phyloP scores from a whole-genome alignment of 2,797 vertebrate genomes.

The Coregonus sp. region DNA sequence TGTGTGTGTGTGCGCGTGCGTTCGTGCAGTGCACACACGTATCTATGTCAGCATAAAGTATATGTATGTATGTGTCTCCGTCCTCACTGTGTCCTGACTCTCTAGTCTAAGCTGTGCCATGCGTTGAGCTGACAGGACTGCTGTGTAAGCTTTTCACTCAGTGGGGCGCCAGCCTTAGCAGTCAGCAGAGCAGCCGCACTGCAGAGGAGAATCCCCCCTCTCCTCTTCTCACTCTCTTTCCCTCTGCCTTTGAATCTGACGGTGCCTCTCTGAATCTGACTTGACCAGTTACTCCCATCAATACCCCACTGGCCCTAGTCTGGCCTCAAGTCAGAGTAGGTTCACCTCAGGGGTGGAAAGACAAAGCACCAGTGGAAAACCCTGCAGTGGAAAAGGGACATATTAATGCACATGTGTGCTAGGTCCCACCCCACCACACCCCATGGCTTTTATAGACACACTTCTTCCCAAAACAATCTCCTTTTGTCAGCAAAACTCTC shows the following conservation, averaged over 20 bases:
- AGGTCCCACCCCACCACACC: no score
- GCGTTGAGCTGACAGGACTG: constrained; percentile 23
- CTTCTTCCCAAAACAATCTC: background rate
- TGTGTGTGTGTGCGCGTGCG: constrained; percentile 1
- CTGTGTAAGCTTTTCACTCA: constrained; percentile 26
- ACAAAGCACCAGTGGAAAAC: no score
- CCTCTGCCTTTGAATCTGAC: background rate
- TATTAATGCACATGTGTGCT: no score
- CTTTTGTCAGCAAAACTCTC: background rate
- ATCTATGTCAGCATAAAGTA: constrained; percentile 8
- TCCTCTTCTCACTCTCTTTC: background rate
- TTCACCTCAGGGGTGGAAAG: no score
- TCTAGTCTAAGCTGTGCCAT: background rate
- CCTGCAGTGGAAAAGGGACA: no score
- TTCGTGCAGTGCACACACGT: background rate
- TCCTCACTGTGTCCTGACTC: constrained; percentile 3
- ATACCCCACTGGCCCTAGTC: background rate
- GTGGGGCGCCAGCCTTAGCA: constrained; percentile 12
- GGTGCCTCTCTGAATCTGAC: background rate
- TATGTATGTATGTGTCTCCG: constrained; percentile 18
- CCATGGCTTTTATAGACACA: background rate
- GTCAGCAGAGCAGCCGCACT: constrained; percentile 16
- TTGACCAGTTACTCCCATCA: background rate
- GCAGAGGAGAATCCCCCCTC: constrained; percentile 17
- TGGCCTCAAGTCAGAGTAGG: no score